phyloP scores from a whole-genome alignment of 2,113 vertebrate species.

The Ptilonorhynchus violaceus region DNA sequence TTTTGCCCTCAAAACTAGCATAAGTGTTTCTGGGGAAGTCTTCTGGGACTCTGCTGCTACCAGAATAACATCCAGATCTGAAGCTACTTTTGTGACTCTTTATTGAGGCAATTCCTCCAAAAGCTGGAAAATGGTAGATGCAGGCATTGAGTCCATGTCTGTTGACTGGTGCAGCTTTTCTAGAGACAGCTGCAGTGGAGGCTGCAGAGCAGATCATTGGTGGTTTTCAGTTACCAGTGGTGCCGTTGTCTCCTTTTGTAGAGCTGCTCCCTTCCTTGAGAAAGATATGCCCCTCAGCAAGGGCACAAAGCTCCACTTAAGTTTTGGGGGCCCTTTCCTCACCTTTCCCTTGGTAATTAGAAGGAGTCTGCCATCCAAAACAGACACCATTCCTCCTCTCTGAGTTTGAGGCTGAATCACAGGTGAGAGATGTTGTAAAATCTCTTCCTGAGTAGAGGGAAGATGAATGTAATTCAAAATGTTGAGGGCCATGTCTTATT shows the following conservation, averaged over 20 bases:
- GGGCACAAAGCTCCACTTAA: not conserved
- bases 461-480: not conserved
- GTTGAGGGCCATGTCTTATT: not conserved
- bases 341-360: not conserved
- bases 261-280: not conserved
- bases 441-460: not conserved
- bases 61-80: not conserved
- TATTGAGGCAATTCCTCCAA: not conserved
- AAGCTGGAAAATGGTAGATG: not conserved
- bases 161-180: not conserved
- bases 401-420: not conserved
- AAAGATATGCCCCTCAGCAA: not conserved
- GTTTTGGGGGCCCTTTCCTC: not conserved
- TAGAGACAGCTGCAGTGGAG: not conserved
- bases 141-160: not conserved
- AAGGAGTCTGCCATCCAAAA: not conserved
- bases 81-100: not conserved
- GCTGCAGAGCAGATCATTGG: not conserved
- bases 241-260: not conserved
- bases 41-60: not conserved
- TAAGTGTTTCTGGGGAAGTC: not conserved
- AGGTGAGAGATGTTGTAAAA: not conserved
- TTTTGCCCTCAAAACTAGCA: not conserved
- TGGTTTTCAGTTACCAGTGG: not conserved
- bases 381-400: not conserved